phyloP scores from a whole-genome alignment of 2,797 vertebrate genomes.

The Anas acuta region DNA sequence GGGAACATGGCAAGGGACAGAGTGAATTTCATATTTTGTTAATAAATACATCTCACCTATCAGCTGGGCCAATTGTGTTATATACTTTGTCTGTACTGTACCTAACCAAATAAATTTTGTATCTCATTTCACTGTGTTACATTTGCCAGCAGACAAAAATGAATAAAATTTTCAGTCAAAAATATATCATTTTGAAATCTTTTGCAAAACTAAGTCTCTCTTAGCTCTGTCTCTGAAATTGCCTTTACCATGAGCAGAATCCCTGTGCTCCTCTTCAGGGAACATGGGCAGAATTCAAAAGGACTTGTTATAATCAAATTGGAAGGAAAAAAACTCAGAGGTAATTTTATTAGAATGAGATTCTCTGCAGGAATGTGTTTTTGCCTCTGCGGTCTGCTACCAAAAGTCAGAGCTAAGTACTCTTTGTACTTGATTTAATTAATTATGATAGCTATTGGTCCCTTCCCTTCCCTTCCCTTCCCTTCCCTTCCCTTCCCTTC shows the following conservation, averaged over 20 bases:
- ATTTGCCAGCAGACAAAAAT: neutral
- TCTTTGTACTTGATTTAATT: neutral
- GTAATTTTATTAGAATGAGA: neutral
- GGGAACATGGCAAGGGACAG: neutral
- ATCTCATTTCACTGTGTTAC: neutral
- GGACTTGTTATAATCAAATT: neutral
- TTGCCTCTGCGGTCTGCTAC: neutral
- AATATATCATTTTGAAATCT: neutral
- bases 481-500: no score
- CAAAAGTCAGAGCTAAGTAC: neutral
- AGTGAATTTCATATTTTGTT: neutral
- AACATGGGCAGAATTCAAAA: neutral
- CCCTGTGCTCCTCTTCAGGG: neutral
- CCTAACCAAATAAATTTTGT: neutral
- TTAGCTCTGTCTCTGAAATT: neutral
- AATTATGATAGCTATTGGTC: neutral
- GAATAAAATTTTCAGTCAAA: neutral
- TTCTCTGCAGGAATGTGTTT: neutral
- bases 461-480: no score
- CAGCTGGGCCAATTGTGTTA: neutral
- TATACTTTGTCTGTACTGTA: neutral
- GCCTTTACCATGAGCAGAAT: neutral
- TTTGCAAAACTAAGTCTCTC: neutral
- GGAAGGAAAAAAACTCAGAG: neutral
- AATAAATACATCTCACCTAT: neutral